Conservation (phyloP, 2,888 invertebrate genomes). For the Euzetes globulus region DNA sequence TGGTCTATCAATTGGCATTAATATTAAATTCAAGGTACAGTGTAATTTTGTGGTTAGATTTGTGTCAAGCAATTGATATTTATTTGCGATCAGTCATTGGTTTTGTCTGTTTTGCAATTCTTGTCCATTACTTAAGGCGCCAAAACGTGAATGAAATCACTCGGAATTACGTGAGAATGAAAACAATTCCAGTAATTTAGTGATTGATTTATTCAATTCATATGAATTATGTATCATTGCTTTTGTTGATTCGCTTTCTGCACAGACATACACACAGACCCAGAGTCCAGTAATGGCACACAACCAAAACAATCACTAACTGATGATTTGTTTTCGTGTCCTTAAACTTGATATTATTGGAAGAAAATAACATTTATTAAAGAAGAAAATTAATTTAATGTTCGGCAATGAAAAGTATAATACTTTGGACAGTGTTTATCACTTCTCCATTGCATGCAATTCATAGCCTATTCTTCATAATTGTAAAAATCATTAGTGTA, state of each 20-base stretch:
- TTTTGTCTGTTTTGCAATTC: not conserved
- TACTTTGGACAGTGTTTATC: not conserved
- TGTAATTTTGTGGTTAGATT: no score
- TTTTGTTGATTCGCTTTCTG: not conserved
- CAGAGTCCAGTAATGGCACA: not conserved
- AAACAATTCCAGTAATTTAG: conserved; percentile 1
- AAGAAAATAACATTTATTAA: conserved; percentile 10
- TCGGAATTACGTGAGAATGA: conserved; percentile 13
- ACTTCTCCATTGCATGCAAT: not conserved
- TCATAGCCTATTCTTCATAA: not conserved
- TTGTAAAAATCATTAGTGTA: not conserved
- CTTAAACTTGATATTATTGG: not conserved
- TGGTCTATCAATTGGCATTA: no score
- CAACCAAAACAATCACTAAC: not conserved
- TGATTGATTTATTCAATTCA: conserved; percentile 9
- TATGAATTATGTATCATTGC: conserved; percentile 4
- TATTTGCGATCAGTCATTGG: not conserved
- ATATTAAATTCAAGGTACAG: no score
- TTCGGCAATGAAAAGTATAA: conserved; percentile 3
- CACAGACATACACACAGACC: not conserved
- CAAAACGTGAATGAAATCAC: not conserved
- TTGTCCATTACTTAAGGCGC: not conserved
- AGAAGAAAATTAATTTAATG: conserved; percentile 17
- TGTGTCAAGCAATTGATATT: not conserved
- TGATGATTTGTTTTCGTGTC: conserved; percentile 24